phyloP scores from a whole-genome alignment of 2,113 vertebrate genomes.

The Syngnathus scovelli region DNA sequence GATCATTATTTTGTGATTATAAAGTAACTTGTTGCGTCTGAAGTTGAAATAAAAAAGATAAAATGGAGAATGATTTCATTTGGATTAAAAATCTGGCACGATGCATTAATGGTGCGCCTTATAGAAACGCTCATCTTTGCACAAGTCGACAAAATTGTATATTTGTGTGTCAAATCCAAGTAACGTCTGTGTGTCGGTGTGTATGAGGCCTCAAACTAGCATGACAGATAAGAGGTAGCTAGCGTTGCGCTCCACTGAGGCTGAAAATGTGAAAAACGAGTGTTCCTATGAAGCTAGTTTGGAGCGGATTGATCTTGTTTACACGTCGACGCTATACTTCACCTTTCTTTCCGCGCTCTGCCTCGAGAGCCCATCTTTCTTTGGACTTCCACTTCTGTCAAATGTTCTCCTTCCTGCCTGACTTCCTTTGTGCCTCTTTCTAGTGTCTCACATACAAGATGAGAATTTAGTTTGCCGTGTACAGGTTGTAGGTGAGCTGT shows the following conservation, averaged over 20 bases:
- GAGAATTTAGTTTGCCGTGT: conserved; percentile 9
- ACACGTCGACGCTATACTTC: conserved; percentile 48
- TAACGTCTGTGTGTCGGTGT: conserved; percentile 11
- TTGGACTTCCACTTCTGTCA: conserved; percentile 29
- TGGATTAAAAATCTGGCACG: too few relatives aligned
- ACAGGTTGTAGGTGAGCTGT: conserved; percentile 22
- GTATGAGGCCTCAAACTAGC: conserved; percentile 40
- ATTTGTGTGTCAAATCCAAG: not conserved
- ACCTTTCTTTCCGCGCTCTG: conserved; percentile 21
- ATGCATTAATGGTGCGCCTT: too few relatives aligned
- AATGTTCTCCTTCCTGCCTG: conserved; percentile 12
- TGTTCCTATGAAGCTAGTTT: conserved; percentile 58
- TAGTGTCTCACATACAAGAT: conserved; percentile 17
- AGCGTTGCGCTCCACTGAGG: conserved; percentile 59
- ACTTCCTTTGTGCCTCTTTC: conserved; percentile 23
- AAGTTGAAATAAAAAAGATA: too few relatives aligned
- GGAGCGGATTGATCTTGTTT: conserved; percentile 68
- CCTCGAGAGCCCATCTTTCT: conserved; percentile 33
- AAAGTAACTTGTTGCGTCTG: too few relatives aligned
- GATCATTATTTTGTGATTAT: too few relatives aligned
- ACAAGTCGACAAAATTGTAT: not conserved
- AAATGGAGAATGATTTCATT: too few relatives aligned
- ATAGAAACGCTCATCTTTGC: not conserved
- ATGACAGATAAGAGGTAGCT: conserved; percentile 62
- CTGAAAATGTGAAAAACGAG: conserved; percentile 62